phyloP scores from a whole-genome alignment of 2,113 vertebrate species.

The Machaerirhynchus nigripectus region DNA sequence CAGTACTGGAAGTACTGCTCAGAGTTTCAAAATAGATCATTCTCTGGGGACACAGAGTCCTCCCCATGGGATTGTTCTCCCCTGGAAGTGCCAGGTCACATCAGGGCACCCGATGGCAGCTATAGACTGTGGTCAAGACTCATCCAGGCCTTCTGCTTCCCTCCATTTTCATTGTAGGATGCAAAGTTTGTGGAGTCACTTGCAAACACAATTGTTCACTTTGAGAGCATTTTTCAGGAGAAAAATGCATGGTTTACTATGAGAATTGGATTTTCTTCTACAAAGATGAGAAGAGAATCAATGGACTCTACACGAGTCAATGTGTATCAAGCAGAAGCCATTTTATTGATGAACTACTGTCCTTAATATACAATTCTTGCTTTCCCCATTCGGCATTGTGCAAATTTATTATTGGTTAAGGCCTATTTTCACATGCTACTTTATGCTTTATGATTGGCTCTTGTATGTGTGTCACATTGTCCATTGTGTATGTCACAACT shows the following conservation, averaged over 20 bases:
- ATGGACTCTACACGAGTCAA: no score
- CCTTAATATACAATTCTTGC: no score
- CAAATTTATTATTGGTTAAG: no score
- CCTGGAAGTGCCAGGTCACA: not conserved
- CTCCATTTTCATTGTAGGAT: not conserved
- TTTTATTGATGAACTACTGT: no score
- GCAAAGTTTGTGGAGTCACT: not conserved
- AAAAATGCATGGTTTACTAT: rapidly evolving
- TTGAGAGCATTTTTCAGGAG: not conserved
- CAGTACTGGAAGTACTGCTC: not conserved
- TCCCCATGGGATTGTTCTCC: rapidly evolving
- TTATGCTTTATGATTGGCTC: no score
- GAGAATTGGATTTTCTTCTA: not conserved
- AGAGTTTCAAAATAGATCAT: not conserved
- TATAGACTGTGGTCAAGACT: rapidly evolving
- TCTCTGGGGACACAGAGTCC: not conserved
- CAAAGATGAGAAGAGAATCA: no score
- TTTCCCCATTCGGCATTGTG: no score
- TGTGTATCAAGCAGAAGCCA: no score
- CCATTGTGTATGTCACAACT: no score
- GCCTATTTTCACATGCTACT: no score
- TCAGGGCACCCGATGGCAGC: rapidly evolving
- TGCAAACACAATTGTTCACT: not conserved
- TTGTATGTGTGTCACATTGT: no score
- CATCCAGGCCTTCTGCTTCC: no score